phyloP scores from a whole-genome alignment of 2,113 vertebrate genomes.

The Bos javanicus region DNA sequence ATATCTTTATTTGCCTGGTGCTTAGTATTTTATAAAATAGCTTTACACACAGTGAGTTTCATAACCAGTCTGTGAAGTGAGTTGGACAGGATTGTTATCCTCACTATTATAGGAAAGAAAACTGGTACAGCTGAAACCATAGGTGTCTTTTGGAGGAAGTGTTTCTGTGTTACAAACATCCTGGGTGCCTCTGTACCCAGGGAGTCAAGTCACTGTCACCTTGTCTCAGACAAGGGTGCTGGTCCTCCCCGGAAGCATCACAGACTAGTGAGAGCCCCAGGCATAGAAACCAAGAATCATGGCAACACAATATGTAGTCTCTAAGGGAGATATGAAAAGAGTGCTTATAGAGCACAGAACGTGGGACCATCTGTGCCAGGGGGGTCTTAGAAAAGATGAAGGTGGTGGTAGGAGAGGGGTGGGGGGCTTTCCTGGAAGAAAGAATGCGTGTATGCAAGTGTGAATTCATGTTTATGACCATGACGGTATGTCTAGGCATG shows the following conservation, averaged over 20 bases:
- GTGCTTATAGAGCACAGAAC: not conserved
- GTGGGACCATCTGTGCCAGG: conserved; percentile 12
- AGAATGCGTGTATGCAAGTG: not conserved
- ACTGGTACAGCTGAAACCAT: not conserved
- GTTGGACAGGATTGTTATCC: not conserved
- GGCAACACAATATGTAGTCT: not conserved
- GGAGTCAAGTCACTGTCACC: not conserved
- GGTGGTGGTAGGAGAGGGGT: not conserved
- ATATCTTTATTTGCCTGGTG: not conserved
- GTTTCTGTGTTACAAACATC: not conserved
- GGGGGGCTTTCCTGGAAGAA: not conserved
- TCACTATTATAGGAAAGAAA: not conserved
- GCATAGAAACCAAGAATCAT: not conserved
- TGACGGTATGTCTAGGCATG: not conserved
- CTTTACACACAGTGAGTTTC: not conserved
- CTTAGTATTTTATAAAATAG: not conserved
- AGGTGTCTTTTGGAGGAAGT: not conserved
- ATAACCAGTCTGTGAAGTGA: not conserved
- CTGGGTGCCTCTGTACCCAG: not conserved
- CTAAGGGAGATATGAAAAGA: not conserved
- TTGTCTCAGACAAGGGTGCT: not conserved
- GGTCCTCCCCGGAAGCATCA: not conserved
- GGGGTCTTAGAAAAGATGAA: conserved; percentile 1
- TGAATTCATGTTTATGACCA: not conserved
- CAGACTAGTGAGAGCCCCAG: not conserved